Evolutionary conservation across 2,888 invertebrate genomes (phyloP).

Genomic region (Hipparchia semele): DNA sequence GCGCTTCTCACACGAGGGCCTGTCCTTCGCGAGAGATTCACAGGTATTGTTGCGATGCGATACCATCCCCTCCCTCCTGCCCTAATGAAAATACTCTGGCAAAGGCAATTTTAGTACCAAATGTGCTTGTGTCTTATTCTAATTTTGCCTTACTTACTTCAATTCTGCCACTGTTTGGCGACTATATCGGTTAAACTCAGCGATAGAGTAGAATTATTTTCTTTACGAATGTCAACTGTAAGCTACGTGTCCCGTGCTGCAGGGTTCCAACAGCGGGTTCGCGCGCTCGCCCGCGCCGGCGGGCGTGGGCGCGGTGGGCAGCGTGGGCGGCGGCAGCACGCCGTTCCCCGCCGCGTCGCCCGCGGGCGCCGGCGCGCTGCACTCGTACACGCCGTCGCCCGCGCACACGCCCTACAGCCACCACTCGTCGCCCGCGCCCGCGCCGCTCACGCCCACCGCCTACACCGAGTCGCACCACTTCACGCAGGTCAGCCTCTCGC

Average conservation of each 20-base stretch:
- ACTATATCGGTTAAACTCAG: too few species aligned
- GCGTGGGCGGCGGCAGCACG: constrained; percentile 47
- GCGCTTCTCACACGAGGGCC: constrained; percentile 46
- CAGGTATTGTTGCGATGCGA: neutral
- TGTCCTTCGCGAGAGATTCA: constrained; percentile 41
- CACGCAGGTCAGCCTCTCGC: constrained; percentile 35
- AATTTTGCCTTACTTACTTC: too few species aligned
- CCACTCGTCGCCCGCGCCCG: constrained; percentile 71
- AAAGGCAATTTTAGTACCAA: too few species aligned
- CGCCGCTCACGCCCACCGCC: constrained; percentile 53
- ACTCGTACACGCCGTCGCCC: constrained; percentile 70
- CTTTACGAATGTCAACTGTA: too few species aligned
- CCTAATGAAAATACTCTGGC: too few species aligned
- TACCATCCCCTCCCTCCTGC: too few species aligned
- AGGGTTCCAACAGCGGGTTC: constrained; percentile 50
- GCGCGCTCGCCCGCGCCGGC: constrained; percentile 48
- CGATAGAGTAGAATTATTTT: too few species aligned
- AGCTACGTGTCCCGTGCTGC: neutral
- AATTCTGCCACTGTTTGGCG: too few species aligned
- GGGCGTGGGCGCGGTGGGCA: constrained; percentile 37
- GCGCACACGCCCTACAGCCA: constrained; percentile 76
- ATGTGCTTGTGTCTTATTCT: too few species aligned
- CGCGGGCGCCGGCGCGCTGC: constrained; percentile 52
- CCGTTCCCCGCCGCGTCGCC: constrained; percentile 69
- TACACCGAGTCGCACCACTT: constrained; percentile 52